Evolutionary conservation across 2,888 invertebrate species (phyloP), one percentile per base, ranked within the genome.

Genomic region (Ectropis crepuscularia): DNA sequence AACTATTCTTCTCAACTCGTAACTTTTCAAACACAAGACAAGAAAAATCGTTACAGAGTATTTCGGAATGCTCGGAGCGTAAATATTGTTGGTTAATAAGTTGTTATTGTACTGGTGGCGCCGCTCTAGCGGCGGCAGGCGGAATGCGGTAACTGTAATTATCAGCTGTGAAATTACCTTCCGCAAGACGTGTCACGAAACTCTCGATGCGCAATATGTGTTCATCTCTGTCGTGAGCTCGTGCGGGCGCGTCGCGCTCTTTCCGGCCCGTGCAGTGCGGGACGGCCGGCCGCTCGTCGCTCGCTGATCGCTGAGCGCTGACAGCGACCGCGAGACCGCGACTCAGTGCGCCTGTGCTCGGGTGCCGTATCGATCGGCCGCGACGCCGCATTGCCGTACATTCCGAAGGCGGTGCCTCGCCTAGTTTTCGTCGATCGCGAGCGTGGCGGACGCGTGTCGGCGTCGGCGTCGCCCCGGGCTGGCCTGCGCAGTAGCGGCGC

Each of bases 301-400:
- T 81, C 81, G 81, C 78, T n/a, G n/a, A n/a, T 28, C 16, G 16
- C 81, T 81, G n/a, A n/a, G n/a, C 81, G 81, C 78, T 83, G 87
- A 80, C 87, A 83, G 85, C 80, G 80, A 78, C 86, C 78, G n/a
- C n/a, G n/a, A n/a, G n/a, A n/a, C n/a, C 78, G 77, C 78, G 16
- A 28, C 16, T 28, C 70, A 87, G 83, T 89, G 91, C 91, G 92
- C 90, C 83, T 89, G 91, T 90, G 87, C 87, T 80, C 71, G 72
- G 79, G 78, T 80, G 82, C 80, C 82, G 79, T 92, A 93, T 93
- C 89, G 93, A 93, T 92, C 93, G 83, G 80, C 76, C 78, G 79
- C 78, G 87, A 86, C 89, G 79, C 93, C 93, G 93, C 93, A 93
- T 92, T 93, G 93, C 91, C 82, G 93, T 92, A 93, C 92, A 92